Evolutionary conservation across 30 jellyfish, hydroid and myxozoan species (phyloP).

Genomic region (Hydractinia symbiolongicarpus): DNA sequence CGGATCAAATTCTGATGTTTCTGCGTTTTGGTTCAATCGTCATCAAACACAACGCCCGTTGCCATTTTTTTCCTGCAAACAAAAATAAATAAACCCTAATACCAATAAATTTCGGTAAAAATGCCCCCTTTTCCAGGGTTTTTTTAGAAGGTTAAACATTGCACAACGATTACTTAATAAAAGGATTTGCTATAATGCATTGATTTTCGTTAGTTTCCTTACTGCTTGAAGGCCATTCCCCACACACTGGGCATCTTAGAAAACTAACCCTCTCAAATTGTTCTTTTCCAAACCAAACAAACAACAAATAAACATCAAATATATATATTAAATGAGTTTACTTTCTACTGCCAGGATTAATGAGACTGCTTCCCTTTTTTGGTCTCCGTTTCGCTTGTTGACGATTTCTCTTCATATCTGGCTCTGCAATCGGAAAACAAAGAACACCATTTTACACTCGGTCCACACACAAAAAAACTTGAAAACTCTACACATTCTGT

Average conservation of each 20-base stretch:
- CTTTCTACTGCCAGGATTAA: conserved; percentile 17
- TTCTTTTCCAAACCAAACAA: not conserved
- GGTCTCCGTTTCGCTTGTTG: not conserved
- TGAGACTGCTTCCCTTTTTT: not conserved
- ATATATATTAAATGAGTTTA: not conserved
- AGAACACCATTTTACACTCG: not conserved
- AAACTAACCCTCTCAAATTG: too few relatives aligned
- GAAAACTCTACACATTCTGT: too few relatives aligned
- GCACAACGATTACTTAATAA: too few relatives aligned
- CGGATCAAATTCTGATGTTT: too few relatives aligned
- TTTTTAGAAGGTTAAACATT: too few relatives aligned
- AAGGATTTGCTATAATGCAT: too few relatives aligned
- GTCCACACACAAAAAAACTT: too few relatives aligned
- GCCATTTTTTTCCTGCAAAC: not conserved
- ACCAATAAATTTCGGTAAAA: not conserved
- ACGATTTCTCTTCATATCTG: not conserved
- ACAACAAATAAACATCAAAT: not conserved
- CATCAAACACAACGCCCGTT: not conserved
- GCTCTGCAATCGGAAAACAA: not conserved
- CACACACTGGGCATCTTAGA: too few relatives aligned
- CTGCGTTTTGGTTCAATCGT: not conserved
- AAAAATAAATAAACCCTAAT: not conserved
- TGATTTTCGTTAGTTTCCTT: too few relatives aligned
- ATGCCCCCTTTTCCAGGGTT: too few relatives aligned
- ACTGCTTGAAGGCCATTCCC: too few relatives aligned